A percentile compares a stretch with the other conserved stretches of the same genome.
Evolutionary conservation across 1,140 invertebrate species (phyloP).

Genomic region (Aphis gossypii): DNA sequence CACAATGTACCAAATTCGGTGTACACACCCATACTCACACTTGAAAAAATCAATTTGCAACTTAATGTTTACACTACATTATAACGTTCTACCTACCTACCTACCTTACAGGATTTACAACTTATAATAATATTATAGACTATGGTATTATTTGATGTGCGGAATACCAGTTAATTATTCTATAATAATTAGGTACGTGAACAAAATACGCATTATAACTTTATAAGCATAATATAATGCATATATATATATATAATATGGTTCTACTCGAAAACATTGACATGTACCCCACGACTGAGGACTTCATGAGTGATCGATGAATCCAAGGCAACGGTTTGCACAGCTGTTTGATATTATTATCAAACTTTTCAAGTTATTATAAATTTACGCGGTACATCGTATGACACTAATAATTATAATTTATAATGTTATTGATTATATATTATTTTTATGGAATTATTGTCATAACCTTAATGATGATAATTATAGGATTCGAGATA

Average conservation of each 20-base stretch:
- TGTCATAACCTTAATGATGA: not conserved
- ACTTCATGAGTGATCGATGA: constrained; percentile 17
- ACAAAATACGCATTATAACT: not conserved
- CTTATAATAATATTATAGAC: constrained; percentile 1
- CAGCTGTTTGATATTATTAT: not conserved
- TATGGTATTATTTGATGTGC: not conserved
- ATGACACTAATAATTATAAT: not conserved
- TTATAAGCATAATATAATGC: not conserved
- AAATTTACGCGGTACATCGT: not conserved
- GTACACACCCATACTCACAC: not conserved
- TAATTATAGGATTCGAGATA: not conserved
- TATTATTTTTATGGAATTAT: not conserved
- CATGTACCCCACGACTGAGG: not conserved
- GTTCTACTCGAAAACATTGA: not conserved
- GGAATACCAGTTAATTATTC: constrained; percentile 13
- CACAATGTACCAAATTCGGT: not conserved
- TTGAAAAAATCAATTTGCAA: not conserved
- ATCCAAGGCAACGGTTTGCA: not conserved
- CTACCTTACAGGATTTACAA: not conserved
- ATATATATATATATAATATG: not conserved
- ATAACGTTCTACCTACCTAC: not conserved
- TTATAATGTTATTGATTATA: not conserved
- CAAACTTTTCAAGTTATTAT: constrained; percentile 21
- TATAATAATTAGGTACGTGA: not conserved
- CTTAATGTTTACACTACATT: not conserved